These are phyloP conservation scores for Schizopygopsis malacanthus DNA, from an alignment of 2,797 vertebrate genomes.

Conservation along the genomic window DNA sequence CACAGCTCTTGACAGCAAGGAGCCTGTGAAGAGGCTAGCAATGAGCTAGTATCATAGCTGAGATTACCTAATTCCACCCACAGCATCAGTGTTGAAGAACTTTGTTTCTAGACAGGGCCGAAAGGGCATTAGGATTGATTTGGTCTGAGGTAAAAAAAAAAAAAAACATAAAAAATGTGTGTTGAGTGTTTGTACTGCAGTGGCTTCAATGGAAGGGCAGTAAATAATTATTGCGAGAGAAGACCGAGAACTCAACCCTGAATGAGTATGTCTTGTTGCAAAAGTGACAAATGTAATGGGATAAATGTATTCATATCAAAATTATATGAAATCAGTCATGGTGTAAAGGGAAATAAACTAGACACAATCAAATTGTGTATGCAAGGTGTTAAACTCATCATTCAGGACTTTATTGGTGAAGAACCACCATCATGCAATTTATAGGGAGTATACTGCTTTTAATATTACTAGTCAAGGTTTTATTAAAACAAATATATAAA, in stretches of 20 bases:
- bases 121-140: constrained; percentile 71
- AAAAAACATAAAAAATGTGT: neutral
- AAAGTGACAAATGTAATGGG: neutral
- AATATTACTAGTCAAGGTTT: neutral
- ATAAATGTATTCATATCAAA: neutral
- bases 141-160: constrained; percentile 61
- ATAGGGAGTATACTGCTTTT: neutral
- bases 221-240: neutral
- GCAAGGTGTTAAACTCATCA: neutral
- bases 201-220: constrained; percentile 34
- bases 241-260: neutral
- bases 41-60: constrained; percentile 48
- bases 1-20: constrained; percentile 70
- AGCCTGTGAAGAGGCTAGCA: constrained; percentile 45
- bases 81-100: constrained; percentile 72
- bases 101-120: constrained; percentile 72
- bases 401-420: neutral
- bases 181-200: constrained; percentile 27
- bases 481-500: neutral
- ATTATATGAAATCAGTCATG: neutral
- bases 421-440: neutral
- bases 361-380: too few relatives aligned
- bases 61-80: constrained; percentile 80
- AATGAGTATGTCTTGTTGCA: neutral
- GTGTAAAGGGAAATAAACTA: neutral